A percentile compares a stretch with the other conserved stretches of the same genome.
These are phyloP conservation scores for Paracanthobrama guichenoti DNA, from an alignment of 2,113 vertebrate species.

Conservation along the genomic window DNA sequence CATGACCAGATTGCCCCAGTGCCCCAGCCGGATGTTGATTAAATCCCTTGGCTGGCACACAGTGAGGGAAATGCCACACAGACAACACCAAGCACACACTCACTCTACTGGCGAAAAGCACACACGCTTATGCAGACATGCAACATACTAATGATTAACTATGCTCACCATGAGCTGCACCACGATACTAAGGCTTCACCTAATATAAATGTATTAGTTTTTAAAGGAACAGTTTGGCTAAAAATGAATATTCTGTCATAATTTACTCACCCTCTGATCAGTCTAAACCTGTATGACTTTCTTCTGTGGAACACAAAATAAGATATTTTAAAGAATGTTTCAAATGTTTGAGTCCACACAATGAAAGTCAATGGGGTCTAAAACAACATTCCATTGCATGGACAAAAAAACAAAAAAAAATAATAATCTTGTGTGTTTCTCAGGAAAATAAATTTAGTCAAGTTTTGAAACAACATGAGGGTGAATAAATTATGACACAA, in stretches of 20 bases:
- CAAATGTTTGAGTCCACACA: background rate
- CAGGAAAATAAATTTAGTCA: too few species aligned
- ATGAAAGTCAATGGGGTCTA: background rate
- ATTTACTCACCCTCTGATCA: background rate
- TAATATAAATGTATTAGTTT: background rate
- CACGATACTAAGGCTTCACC: background rate
- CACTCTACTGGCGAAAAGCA: background rate
- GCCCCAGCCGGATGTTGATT: constrained; percentile 54
- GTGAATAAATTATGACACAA: background rate
- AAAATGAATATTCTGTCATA: background rate
- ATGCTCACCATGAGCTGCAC: constrained; percentile 11
- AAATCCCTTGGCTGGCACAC: constrained; percentile 55
- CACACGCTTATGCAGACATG: background rate
- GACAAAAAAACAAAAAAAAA: background rate
- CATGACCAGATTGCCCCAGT: constrained; percentile 56
- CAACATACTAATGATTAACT: background rate
- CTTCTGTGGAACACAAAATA: background rate
- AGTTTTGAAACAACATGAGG: background rate
- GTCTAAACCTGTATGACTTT: background rate
- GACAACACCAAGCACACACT: constrained; percentile 20
- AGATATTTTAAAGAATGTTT: constrained; percentile 1
- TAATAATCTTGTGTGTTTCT: background rate
- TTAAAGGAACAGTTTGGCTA: background rate
- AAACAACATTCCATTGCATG: background rate
- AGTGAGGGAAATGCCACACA: constrained; percentile 43